Evolutionary conservation across 2,888 invertebrate genomes (phyloP).

Genomic region (Conistra vaccinii): DNA sequence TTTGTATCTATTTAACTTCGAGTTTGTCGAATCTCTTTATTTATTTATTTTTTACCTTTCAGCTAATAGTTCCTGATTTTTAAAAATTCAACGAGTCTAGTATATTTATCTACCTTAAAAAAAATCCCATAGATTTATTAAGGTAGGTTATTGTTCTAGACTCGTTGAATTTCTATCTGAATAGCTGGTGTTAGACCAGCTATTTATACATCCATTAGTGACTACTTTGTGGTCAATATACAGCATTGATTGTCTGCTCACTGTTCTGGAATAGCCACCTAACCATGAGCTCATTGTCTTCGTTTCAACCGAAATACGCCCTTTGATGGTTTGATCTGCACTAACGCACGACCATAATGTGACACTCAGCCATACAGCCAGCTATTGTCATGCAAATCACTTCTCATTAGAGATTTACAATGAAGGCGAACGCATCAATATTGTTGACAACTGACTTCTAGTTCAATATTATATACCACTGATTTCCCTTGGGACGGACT

Average conservation of each 20-base stretch:
- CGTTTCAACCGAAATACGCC: neutral
- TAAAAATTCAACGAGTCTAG: neutral
- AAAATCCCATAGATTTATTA: too few species aligned
- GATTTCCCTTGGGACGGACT: constrained; percentile 51
- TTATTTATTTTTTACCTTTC: too few species aligned
- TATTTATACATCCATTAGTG: neutral
- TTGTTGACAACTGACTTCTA: constrained; percentile 31
- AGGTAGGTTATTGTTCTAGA: too few species aligned
- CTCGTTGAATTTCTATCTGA: too few species aligned
- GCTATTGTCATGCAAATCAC: constrained; percentile 66
- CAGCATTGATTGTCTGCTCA: neutral
- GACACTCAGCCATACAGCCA: neutral
- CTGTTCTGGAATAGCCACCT: neutral
- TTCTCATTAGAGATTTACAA: constrained; percentile 62
- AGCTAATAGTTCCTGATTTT: neutral
- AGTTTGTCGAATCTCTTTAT: neutral
- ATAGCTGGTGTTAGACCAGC: too few species aligned
- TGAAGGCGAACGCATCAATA: constrained; percentile 60
- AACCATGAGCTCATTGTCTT: neutral
- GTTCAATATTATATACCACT: constrained; percentile 12
- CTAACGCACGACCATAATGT: neutral
- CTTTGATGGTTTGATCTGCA: neutral
- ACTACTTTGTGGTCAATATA: neutral
- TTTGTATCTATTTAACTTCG: neutral
- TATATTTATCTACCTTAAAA: neutral